These are phyloP conservation scores for Napeogenes sylphis DNA, from an alignment of 2,888 invertebrate species.

Conservation along the genomic window DNA sequence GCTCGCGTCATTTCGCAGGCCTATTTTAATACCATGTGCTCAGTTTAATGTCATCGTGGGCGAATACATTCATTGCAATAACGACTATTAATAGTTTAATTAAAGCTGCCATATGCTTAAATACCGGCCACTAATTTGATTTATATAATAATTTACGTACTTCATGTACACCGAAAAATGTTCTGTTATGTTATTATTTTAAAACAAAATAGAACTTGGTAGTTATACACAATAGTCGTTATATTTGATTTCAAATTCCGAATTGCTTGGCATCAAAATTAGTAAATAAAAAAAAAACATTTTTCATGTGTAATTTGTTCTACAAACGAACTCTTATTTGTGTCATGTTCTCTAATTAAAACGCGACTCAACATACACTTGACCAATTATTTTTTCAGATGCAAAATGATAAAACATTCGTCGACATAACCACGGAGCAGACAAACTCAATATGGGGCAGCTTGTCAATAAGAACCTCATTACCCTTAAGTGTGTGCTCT, in stretches of 20 bases:
- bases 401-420: constrained; percentile 43
- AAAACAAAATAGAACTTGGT: too few species aligned
- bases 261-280: too few species aligned
- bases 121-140: neutral
- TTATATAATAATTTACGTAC: too few species aligned
- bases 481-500: constrained; percentile 87
- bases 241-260: too few species aligned
- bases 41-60: neutral
- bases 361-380: neutral
- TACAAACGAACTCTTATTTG: too few species aligned
- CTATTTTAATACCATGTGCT: constrained; percentile 40
- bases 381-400: constrained; percentile 44
- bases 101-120: neutral
- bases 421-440: constrained; percentile 32
- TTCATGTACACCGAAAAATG: too few species aligned
- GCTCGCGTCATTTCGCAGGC: constrained; percentile 37
- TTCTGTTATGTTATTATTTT: too few species aligned
- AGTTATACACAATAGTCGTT: too few species aligned
- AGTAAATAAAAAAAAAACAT: too few species aligned
- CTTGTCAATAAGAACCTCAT: constrained; percentile 83
- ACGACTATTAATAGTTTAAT: neutral
- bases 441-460: constrained; percentile 50
- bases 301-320: too few species aligned
- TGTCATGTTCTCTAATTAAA: constrained; percentile 1
- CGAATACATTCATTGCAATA: neutral